Evolutionary conservation across 2,888 invertebrate genomes (phyloP).

Genomic region (Drosophila rubida): DNA sequence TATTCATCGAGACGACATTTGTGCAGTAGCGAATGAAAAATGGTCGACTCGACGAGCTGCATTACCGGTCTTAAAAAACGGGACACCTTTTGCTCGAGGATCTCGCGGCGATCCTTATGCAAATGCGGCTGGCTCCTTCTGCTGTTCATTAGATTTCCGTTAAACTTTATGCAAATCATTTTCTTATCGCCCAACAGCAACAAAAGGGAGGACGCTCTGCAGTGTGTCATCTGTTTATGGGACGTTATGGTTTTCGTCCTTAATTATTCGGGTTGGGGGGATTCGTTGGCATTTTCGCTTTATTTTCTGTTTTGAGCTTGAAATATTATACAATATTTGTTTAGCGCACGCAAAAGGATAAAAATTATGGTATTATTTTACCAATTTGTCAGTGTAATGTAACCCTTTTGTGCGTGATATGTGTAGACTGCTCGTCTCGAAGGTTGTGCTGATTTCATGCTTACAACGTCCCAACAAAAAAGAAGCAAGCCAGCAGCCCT

Average conservation of each 20-base stretch:
- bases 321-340: slow-evolving; percentile 79
- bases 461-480: slow-evolving; percentile 20
- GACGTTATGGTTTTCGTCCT: slow-evolving; percentile 53
- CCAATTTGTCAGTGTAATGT: slow-evolving; percentile 78
- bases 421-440: slow-evolving; percentile 15
- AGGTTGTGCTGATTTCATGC: slow-evolving; percentile 10
- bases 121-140: slow-evolving; percentile 45
- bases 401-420: slow-evolving; percentile 63
- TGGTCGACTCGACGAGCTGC: slow-evolving; percentile 45
- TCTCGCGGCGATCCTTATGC: slow-evolving; percentile 42
- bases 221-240: slow-evolving; percentile 70
- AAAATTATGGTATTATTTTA: slow-evolving; percentile 79
- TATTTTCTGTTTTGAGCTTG: slow-evolving; percentile 36
- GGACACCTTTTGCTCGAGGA: slow-evolving; percentile 7
- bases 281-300: slow-evolving; percentile 17
- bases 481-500: slow-evolving; percentile 3
- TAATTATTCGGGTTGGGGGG: slow-evolving; percentile 31
- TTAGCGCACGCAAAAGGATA: slow-evolving; percentile 71
- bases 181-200: slow-evolving; percentile 20
- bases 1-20: slow-evolving; percentile 83
- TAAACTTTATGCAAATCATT: slow-evolving; percentile 76
- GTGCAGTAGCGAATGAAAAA: slow-evolving; percentile 56
- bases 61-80: slow-evolving; percentile 45
- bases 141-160: slow-evolving; percentile 77
- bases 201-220: slow-evolving; percentile 5